A percentile compares a stretch with the other conserved stretches of the same genome.
These are phyloP conservation scores for Nasonia oneida DNA, from an alignment of 2,888 invertebrate genomes.

Conservation along the genomic window DNA sequence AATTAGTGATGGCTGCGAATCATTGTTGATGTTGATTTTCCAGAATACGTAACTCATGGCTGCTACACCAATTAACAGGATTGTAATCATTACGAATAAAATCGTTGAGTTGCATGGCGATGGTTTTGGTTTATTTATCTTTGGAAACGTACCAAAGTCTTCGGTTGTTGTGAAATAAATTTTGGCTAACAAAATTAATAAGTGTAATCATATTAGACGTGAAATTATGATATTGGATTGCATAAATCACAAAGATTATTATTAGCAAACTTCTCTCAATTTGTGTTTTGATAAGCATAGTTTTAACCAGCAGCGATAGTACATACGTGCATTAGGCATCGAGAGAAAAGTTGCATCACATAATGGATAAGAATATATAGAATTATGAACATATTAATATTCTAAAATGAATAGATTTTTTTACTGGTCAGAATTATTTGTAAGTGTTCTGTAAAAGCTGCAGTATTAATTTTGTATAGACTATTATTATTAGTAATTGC, in stretches of 20 bases:
- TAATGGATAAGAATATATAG: background rate
- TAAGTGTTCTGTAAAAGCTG: too few relatives aligned
- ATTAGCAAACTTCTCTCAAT: too few relatives aligned
- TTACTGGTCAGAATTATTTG: too few relatives aligned
- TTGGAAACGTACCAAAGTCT: background rate
- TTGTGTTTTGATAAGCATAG: too few relatives aligned
- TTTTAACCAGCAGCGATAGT: too few relatives aligned
- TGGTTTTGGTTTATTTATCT: background rate
- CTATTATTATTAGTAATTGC: too few relatives aligned
- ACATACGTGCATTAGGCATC: background rate
- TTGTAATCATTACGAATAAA: background rate
- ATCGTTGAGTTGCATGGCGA: background rate
- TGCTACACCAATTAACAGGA: background rate
- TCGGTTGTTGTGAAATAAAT: background rate
- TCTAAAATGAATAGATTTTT: too few relatives aligned
- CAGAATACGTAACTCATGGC: background rate
- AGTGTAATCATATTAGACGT: background rate
- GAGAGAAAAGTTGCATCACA: background rate
- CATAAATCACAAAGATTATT: too few relatives aligned
- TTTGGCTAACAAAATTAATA: constrained; percentile 1
- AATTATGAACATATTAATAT: background rate
- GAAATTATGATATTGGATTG: too few relatives aligned
- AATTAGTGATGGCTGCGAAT: background rate
- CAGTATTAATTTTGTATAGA: too few relatives aligned
- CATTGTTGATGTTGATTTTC: background rate